These are phyloP conservation scores for Prorops nasuta DNA, from an alignment of 1,140 invertebrate genomes.

Conservation along the genomic window DNA sequence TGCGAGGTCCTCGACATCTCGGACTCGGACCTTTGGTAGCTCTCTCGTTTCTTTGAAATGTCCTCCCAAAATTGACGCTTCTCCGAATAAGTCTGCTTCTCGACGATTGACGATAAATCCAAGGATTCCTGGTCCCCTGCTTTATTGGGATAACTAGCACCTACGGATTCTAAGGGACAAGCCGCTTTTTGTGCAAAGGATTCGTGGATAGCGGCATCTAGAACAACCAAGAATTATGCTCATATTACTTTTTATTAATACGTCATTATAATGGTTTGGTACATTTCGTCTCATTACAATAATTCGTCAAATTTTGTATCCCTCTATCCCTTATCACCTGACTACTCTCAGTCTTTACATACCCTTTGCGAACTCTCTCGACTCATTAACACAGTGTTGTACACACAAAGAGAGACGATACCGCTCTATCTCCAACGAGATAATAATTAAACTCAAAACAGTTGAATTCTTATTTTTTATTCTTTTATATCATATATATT, in stretches of 20 bases:
- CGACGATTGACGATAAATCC: conserved; percentile 39
- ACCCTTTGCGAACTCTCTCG: too few species aligned
- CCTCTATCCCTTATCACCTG: too few species aligned
- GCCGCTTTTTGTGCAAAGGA: conserved; percentile 52
- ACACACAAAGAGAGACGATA: too few species aligned
- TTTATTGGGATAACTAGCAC: conserved; percentile 53
- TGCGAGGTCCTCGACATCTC: conserved; percentile 50
- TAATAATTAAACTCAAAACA: conserved; percentile 2
- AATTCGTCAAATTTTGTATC: conserved; percentile 15
- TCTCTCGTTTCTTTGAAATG: conserved; percentile 47
- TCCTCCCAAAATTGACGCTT: conserved; percentile 55
- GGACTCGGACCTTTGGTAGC: conserved; percentile 51
- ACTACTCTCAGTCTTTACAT: too few species aligned
- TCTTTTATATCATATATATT: too few species aligned
- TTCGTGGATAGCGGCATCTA: conserved; percentile 53
- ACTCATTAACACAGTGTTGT: too few species aligned
- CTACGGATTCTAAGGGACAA: conserved; percentile 53
- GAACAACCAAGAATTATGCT: conserved; percentile 53
- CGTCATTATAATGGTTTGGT: conserved; percentile 16
- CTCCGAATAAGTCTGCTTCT: conserved; percentile 53
- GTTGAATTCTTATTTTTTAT: too few species aligned
- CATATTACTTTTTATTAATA: conserved; percentile 46
- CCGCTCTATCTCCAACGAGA: conserved; percentile 29
- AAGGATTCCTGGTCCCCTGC: conserved; percentile 36
- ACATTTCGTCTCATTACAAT: conserved; percentile 31